These are phyloP conservation scores for Aphyosemion australe DNA, from an alignment of 2,113 vertebrate genomes.

Conservation along the genomic window DNA sequence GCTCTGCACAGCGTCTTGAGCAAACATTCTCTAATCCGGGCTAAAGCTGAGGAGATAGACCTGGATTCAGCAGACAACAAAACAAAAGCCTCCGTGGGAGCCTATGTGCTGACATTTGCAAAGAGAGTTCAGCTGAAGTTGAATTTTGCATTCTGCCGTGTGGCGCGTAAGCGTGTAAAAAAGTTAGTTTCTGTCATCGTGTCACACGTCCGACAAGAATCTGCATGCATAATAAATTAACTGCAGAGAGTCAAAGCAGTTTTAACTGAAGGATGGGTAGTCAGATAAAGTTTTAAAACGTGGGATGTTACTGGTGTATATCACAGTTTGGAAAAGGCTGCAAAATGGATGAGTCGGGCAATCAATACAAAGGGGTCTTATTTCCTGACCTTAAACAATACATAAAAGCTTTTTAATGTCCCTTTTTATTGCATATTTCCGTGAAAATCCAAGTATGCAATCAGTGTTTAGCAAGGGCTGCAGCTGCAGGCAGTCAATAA, in stretches of 20 bases:
- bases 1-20: slow-evolving; percentile 36
- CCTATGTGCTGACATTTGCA: slow-evolving; percentile 8
- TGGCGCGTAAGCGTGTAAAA: slow-evolving; percentile 23
- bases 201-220: slow-evolving; percentile 26
- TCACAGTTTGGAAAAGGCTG: slow-evolving; percentile 42
- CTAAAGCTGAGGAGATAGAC: slow-evolving; percentile 55
- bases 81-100: slow-evolving; percentile 39
- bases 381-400: slow-evolving; percentile 12
- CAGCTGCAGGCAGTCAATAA: slow-evolving; percentile 56
- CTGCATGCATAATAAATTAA: slow-evolving; percentile 52
- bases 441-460: not conserved
- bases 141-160: slow-evolving; percentile 7
- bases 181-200: slow-evolving; percentile 13
- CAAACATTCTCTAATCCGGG: slow-evolving; percentile 67
- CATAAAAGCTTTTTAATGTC: slow-evolving; percentile 1
- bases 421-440: too few relatives aligned
- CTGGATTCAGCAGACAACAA: slow-evolving; percentile 59
- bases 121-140: slow-evolving; percentile 27
- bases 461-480: not conserved
- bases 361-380: slow-evolving; percentile 28
- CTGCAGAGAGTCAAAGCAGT: slow-evolving; percentile 15
- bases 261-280: slow-evolving; percentile 39
- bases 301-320: slow-evolving; percentile 23
- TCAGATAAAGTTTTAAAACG: slow-evolving; percentile 21
- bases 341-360: slow-evolving; percentile 39